Percentiles rank a stretch among this genome's conserved stretches.
These are phyloP conservation scores for Octonoba sinensis DNA, from an alignment of 2,888 invertebrate genomes.

Conservation along the genomic window DNA sequence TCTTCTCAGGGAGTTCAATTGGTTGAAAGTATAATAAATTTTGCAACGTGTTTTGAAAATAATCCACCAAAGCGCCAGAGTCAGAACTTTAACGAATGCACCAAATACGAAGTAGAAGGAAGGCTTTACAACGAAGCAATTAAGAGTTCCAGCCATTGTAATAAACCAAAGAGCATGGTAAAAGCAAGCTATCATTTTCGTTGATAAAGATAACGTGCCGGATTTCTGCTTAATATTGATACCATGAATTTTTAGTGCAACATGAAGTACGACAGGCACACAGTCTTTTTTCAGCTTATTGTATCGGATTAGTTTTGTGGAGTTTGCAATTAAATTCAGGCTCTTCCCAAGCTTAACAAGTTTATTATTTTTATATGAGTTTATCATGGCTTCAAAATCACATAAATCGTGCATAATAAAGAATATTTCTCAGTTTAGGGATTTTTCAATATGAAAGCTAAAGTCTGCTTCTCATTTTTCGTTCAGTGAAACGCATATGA, in stretches of 20 bases:
- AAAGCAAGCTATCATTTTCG: conserved; percentile 15
- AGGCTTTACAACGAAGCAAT: conserved; percentile 14
- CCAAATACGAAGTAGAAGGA: conserved; percentile 39
- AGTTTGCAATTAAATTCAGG: no score
- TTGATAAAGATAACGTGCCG: neutral
- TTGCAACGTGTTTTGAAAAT: neutral
- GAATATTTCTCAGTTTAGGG: no score
- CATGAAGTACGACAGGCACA: neutral
- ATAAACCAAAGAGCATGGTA: conserved; percentile 25
- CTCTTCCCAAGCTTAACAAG: no score
- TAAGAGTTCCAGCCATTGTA: conserved; percentile 8
- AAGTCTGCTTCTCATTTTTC: no score
- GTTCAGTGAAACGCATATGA: no score
- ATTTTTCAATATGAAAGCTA: no score
- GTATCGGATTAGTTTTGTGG: no score
- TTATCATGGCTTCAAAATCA: no score
- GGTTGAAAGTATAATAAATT: conserved; percentile 4
- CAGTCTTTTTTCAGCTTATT: no score
- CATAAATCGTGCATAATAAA: no score
- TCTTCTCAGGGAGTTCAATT: neutral
- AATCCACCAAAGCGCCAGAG: conserved; percentile 34
- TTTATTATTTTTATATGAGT: no score
- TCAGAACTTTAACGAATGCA: conserved; percentile 18
- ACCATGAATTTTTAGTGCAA: neutral
- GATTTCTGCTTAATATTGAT: neutral